Base-by-base conservation (phyloP, 2,797 vertebrate genomes). In the Gymnothorax reevesii region DNA sequence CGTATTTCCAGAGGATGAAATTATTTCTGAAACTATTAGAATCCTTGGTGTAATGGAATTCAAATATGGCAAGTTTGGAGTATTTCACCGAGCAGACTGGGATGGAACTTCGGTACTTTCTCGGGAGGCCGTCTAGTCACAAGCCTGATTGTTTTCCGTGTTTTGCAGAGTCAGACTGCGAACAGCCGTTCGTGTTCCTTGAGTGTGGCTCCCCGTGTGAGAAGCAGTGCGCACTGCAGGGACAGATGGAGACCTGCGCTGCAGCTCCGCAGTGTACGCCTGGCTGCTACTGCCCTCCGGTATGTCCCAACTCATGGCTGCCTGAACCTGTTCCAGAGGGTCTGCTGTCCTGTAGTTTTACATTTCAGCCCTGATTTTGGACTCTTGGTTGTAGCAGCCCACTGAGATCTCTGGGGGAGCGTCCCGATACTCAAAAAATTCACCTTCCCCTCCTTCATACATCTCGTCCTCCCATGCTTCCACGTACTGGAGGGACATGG, bases 281-380 rank as follows among this genome's bases (percentile, higher is more conserved):
- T 0, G 97, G 97, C 86, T 99, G 98, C 91, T 98, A 97, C 94
- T 99, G 98, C 90, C 96, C 97, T 0, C 88, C 96, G 97, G 97
- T 97, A 87, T 52, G 13, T 42, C 60, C 60, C 22, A 20, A 64
- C 17, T 6, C 60, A 20, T 15, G 17, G 12, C 59, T 60, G 60
- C 60, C 20, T 20, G 6, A 6, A 3, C 60, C 60, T 64, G 60
- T 15, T 64, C 60, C 60, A 20, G 60, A 20, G 22, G 60, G 7
- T 20, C 60, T 64, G 22, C 60, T 15, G 6, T 64, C 60, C 60
- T 64, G 60, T 42, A 2, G 1, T 15, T 64, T 15, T 64, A 4
- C 2, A 17, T 15, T 64, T 64, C 60, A 64, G 17, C 15, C 60
- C 60, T 64, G 22, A 64, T 64, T 64, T 64, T 15, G 60, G 12